Conservation (phyloP, 1,140 invertebrate species). For the Drosophila tsacasi region DNA sequence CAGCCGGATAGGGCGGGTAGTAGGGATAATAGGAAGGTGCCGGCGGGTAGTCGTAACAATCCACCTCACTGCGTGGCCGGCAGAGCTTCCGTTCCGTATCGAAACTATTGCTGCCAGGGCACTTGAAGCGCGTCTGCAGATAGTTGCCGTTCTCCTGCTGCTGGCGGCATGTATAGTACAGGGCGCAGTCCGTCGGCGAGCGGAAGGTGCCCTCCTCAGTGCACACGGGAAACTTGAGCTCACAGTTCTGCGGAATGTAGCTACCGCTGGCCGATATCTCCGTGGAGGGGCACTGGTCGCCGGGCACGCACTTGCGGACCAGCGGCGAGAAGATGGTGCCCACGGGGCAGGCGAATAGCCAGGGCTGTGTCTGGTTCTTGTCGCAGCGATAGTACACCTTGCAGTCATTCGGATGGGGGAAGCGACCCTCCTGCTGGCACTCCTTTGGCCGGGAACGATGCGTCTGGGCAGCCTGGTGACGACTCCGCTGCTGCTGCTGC, state of each 20-base stretch:
- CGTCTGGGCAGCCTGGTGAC: slow-evolving; percentile 9
- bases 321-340: slow-evolving; percentile 72
- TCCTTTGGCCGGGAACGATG: slow-evolving; percentile 6
- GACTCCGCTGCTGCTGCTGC: not conserved
- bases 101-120: slow-evolving; percentile 66
- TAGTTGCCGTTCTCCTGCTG: slow-evolving; percentile 70
- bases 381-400: slow-evolving; percentile 82
- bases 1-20: slow-evolving; percentile 54
- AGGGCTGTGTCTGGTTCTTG: slow-evolving; percentile 47
- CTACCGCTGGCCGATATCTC: slow-evolving; percentile 66
- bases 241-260: slow-evolving; percentile 71
- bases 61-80: slow-evolving; percentile 51
- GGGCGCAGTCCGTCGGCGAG: slow-evolving; percentile 78
- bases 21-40: slow-evolving; percentile 39
- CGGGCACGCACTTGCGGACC: slow-evolving; percentile 66
- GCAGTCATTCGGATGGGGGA: slow-evolving; percentile 68
- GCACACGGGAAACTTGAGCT: slow-evolving; percentile 81
- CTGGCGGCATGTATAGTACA: slow-evolving; percentile 84
- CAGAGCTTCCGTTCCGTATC: slow-evolving; percentile 59
- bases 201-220: slow-evolving; percentile 74
- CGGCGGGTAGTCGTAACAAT: slow-evolving; percentile 45
- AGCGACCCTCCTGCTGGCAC: slow-evolving; percentile 72
- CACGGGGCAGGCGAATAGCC: slow-evolving; percentile 72
- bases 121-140: slow-evolving; percentile 81
- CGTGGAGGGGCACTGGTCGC: slow-evolving; percentile 69